Evolutionary conservation across 1,140 invertebrate species (phyloP).

Genomic region (Hypsibius dujardini): DNA sequence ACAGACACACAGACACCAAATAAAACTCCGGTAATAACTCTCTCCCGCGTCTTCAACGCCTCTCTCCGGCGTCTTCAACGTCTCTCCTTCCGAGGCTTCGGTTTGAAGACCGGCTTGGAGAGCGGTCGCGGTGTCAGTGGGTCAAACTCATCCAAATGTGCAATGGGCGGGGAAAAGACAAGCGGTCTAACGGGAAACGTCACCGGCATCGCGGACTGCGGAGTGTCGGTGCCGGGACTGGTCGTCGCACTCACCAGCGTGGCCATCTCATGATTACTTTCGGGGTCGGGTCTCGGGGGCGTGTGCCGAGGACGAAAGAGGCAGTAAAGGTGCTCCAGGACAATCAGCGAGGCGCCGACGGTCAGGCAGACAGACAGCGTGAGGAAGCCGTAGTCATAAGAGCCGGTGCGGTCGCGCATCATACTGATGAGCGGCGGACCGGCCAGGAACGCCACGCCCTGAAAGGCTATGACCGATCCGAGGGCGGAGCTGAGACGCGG

Average conservation of each 20-base stretch:
- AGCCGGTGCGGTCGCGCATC: not conserved
- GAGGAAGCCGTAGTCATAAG: not conserved
- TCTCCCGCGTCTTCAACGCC: no score
- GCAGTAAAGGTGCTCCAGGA: not conserved
- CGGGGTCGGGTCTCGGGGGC: no score
- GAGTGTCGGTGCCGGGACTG: no score
- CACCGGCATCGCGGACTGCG: no score
- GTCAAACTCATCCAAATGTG: conserved; percentile 10
- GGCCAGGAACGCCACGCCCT: conserved; percentile 1
- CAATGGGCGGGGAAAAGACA: not conserved
- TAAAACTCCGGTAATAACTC: no score
- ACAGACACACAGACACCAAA: no score
- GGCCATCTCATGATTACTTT: no score
- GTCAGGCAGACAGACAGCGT: not conserved
- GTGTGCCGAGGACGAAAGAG: no score
- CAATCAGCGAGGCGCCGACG: not conserved
- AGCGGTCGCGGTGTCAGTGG: not conserved
- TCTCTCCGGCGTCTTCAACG: no score
- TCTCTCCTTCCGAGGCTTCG: not conserved
- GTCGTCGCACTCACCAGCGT: no score
- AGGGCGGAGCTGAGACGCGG: not conserved
- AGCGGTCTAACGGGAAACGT: no score
- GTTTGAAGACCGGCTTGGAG: not conserved
- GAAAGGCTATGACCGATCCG: not conserved
- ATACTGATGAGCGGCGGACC: not conserved